Conservation (phyloP, 2,888 invertebrate genomes). For the Ormyrus rosae region DNA sequence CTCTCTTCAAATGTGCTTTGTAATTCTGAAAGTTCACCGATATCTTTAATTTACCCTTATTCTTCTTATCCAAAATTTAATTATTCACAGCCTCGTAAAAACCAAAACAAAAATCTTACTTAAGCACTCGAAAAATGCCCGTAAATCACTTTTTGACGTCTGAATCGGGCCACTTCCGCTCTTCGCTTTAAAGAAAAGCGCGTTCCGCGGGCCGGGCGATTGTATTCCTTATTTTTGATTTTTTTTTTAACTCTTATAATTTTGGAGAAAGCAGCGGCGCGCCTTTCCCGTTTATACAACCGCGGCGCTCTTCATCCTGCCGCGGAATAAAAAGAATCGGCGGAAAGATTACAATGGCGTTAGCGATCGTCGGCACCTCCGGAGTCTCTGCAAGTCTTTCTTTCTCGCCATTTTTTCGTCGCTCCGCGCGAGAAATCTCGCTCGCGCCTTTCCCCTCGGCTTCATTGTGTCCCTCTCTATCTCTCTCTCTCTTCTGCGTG, state of each 20-base stretch:
- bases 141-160: constrained; percentile 21
- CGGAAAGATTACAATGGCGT: constrained; percentile 24
- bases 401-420: constrained; percentile 19
- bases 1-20: too few relatives aligned
- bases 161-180: constrained; percentile 34
- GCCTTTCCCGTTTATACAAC: constrained; percentile 21
- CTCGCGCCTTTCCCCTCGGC: constrained; percentile 35
- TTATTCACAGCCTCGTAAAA: too few relatives aligned
- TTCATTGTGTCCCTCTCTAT: constrained; percentile 19
- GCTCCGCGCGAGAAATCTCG: constrained; percentile 33
- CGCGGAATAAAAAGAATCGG: neutral
- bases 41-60: too few relatives aligned
- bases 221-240: constrained; percentile 40
- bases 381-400: neutral
- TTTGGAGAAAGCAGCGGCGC: constrained; percentile 39
- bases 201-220: neutral
- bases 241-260: constrained; percentile 34
- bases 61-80: too few relatives aligned
- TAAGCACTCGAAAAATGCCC: constrained; percentile 12
- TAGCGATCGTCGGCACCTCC: constrained; percentile 1
- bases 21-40: too few relatives aligned
- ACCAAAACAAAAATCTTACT: neutral
- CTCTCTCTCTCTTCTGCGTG: too few relatives aligned
- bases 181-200: neutral
- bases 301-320: neutral